These are phyloP conservation scores for Amaurobius ferox DNA, from an alignment of 2,888 invertebrate species.

Conservation along the genomic window DNA sequence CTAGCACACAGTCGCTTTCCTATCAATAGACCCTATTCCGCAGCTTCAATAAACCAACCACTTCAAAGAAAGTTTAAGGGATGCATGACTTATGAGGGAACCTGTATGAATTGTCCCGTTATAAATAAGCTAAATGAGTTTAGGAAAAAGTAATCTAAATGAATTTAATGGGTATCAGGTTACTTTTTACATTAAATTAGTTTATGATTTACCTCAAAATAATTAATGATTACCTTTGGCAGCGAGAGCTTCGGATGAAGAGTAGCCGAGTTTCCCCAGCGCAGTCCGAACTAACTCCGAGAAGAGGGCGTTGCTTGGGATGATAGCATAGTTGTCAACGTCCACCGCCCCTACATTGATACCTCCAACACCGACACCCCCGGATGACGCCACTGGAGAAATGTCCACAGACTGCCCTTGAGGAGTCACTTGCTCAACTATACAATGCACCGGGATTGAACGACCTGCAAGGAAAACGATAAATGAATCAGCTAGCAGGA, in stretches of 20 bases:
- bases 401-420: constrained; percentile 73
- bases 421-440: constrained; percentile 85
- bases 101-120: too few relatives aligned
- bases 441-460: constrained; percentile 95
- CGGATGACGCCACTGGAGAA: constrained; percentile 25
- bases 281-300: constrained; percentile 93
- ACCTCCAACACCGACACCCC: not conserved
- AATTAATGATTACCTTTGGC: constrained; percentile 80
- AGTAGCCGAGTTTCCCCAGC: constrained; percentile 92
- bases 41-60: too few relatives aligned
- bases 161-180: too few relatives aligned
- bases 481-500: too few relatives aligned
- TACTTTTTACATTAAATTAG: too few relatives aligned
- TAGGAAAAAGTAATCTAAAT: too few relatives aligned
- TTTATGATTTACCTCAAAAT: too few relatives aligned
- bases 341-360: constrained; percentile 82
- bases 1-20: too few relatives aligned
- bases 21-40: too few relatives aligned
- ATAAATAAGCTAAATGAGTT: too few relatives aligned
- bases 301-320: constrained; percentile 93
- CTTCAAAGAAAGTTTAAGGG: too few relatives aligned
- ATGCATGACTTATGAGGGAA: too few relatives aligned
- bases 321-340: constrained; percentile 96
- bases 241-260: constrained; percentile 79
- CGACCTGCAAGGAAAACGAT: constrained; percentile 81